Evolutionary conservation across 2,113 vertebrate species (phyloP), one percentile per base, ranked within the genome.

Genomic region (Connochaetes taurinus): DNA sequence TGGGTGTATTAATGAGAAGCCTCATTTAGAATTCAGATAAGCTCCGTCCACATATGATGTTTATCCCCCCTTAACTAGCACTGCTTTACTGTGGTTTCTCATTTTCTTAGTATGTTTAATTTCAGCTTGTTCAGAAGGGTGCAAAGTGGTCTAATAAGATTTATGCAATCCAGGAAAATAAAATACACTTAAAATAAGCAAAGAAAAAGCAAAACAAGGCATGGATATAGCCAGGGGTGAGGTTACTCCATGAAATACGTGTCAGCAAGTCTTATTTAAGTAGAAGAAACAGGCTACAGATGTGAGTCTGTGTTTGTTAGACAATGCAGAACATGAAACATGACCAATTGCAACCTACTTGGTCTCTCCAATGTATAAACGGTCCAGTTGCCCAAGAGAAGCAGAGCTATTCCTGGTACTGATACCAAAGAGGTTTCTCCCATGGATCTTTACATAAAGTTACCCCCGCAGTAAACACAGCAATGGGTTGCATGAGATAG

Each of bases 101-200:
- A 50, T 87, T 96, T 96, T 92, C 19, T 50, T 76, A 53, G 45
- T 62, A 25, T 55, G 25, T 85, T 91, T 92, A 89, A 33, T 96
- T 92, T 81, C 87, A 45, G 6, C 50, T 80, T 95, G 29, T 81
- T 89, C 55, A 53, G 15, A 96, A 25, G 19, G 15, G 2, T 74
- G 31, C 81, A 74, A 64, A 90, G 57, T 92, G 36, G 31, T 27
- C 87, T 64, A 74, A 62, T 29, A 94, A 62, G 50, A 82, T 90
- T 87, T 85, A 25, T 91, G 23, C 50, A 71, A 83, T 2, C 84
- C 7, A 62, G n/a, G n/a, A 58, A 85, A 92, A 93, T 57, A 87
- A 91, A 94, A 94, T 88, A 58, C 93, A 84, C 71, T 57, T 62
- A 86, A 92, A 90, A 87, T 84, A 62, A 92, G 76, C 40, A 90